Conservation (phyloP, 2,797 vertebrate genomes). For the Lagorchestes hirsutus region DNA sequence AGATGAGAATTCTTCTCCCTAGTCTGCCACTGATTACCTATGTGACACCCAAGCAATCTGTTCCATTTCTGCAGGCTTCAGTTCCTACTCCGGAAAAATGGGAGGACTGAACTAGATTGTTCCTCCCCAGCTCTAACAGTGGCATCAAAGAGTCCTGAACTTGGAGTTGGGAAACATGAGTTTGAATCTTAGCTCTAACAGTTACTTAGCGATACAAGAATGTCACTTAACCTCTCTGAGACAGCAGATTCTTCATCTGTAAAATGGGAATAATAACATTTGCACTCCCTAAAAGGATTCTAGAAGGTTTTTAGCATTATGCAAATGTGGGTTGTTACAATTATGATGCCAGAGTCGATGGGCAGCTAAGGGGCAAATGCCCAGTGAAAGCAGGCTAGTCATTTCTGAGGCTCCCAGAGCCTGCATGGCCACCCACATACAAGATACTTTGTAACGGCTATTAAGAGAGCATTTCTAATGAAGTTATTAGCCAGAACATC, state of each 20-base stretch:
- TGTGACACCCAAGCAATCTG: background rate
- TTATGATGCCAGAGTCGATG: background rate
- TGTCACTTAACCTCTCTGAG: background rate
- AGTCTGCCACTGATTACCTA: background rate
- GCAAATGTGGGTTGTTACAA: background rate
- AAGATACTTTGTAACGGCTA: conserved; percentile 34
- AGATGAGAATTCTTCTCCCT: background rate
- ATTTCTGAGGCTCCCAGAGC: conserved; percentile 11
- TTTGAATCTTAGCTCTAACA: background rate
- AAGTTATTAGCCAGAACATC: conserved; percentile 55
- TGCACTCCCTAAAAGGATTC: background rate
- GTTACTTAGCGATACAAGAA: background rate
- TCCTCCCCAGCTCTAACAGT: background rate
- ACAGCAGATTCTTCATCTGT: background rate
- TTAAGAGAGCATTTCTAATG: conserved; percentile 48
- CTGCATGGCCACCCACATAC: background rate
- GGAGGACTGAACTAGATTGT: background rate
- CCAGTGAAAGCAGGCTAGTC: conserved; percentile 23
- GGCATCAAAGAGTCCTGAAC: background rate
- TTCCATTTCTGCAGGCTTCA: background rate
- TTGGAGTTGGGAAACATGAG: background rate
- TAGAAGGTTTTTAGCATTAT: background rate
- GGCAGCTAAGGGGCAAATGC: conserved; percentile 13
- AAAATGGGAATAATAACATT: background rate
- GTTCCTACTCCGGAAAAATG: background rate